Percentiles rank a stretch among this genome's conserved stretches.
Evolutionary conservation across 2,113 vertebrate genomes (phyloP).

Genomic region (Marcusenius ussheri): DNA sequence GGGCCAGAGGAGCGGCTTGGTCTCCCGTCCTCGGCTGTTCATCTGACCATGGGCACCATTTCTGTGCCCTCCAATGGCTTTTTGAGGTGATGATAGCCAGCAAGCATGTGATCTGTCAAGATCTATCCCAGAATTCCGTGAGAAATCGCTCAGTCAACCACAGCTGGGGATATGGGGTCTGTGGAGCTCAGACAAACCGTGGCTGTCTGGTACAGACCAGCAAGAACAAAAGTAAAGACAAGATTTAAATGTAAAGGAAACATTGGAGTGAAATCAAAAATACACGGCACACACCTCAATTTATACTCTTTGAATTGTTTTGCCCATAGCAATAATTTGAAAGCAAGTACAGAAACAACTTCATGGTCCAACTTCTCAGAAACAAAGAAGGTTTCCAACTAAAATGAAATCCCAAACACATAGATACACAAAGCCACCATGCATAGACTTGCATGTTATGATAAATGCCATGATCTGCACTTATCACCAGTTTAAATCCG

Average conservation of each 20-base stretch:
- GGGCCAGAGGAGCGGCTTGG: background rate
- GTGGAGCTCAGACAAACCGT: background rate
- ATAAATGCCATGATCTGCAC: background rate
- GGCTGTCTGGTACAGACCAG: background rate
- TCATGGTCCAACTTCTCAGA: background rate
- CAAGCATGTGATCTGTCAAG: background rate
- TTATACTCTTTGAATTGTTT: background rate
- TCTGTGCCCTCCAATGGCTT: background rate
- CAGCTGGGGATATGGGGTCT: background rate
- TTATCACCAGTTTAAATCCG: background rate
- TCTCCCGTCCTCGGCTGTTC: background rate
- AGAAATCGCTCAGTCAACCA: background rate
- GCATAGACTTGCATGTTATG: background rate
- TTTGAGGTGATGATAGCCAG: background rate
- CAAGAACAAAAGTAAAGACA: background rate
- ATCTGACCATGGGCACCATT: background rate
- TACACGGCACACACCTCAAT: background rate
- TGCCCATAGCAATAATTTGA: background rate
- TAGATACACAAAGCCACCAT: background rate
- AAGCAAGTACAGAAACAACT: background rate
- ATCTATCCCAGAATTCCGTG: background rate
- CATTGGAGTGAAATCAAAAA: background rate
- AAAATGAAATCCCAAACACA: background rate
- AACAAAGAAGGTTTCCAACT: background rate
- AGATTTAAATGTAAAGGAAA: background rate